Conservation (phyloP, 2,888 invertebrate genomes). For the Belgica antarctica region DNA sequence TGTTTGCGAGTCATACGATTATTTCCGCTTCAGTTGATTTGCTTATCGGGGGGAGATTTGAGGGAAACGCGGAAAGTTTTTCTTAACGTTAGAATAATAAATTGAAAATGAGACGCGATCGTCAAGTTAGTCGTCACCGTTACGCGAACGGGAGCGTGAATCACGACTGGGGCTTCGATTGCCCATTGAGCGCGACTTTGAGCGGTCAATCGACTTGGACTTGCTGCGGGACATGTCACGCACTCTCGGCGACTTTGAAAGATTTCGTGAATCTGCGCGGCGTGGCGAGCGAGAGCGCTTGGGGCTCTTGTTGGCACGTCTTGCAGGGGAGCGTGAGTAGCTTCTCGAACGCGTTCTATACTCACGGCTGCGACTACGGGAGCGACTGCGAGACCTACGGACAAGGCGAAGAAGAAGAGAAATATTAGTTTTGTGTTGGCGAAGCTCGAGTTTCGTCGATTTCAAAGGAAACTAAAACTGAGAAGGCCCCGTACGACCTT, state of each 20-base stretch:
- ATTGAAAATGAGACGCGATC: too few relatives aligned
- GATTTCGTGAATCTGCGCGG: conserved; percentile 16
- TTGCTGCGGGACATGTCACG: conserved; percentile 33
- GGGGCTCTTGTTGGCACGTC: conserved; percentile 48
- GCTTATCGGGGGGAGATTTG: too few relatives aligned
- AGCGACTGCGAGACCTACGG: conserved; percentile 60
- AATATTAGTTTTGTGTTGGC: too few relatives aligned
- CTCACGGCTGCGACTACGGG: conserved; percentile 64
- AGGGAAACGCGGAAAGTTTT: too few relatives aligned
- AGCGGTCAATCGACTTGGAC: conserved; percentile 26
- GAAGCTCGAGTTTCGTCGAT: too few relatives aligned
- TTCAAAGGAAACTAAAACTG: neutral
- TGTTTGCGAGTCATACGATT: too few relatives aligned
- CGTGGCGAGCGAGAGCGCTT: conserved; percentile 46
- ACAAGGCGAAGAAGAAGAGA: neutral
- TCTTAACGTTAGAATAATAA: too few relatives aligned
- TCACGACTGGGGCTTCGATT: conserved; percentile 31
- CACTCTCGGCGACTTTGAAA: conserved; percentile 32
- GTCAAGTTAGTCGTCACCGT: conserved; percentile 31
- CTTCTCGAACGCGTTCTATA: conserved; percentile 53
- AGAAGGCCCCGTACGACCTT: neutral
- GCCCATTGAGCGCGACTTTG: conserved; percentile 27
- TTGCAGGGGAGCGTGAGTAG: conserved; percentile 56
- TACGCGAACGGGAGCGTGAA: conserved; percentile 14
- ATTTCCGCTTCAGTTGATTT: too few relatives aligned